A percentile compares a stretch with the other conserved stretches of the same genome.
These are phyloP conservation scores for Paedocypris sp. DNA, from an alignment of 2,113 vertebrate species.

Conservation along the genomic window DNA sequence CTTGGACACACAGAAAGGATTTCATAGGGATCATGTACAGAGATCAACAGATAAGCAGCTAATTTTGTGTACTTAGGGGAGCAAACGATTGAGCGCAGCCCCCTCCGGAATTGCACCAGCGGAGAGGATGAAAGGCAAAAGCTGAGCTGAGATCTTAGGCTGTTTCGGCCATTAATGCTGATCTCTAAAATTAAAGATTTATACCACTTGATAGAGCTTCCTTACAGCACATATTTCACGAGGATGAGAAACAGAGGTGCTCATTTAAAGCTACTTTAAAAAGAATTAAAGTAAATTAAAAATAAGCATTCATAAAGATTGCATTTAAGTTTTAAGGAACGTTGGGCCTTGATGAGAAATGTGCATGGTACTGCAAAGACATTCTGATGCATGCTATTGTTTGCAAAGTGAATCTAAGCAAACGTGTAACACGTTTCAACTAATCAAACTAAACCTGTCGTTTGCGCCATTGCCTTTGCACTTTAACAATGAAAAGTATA, in stretches of 20 bases:
- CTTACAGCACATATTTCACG: conserved; percentile 46
- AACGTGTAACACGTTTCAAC: no score
- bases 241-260: conserved; percentile 25
- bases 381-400: no score
- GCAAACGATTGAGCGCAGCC: conserved; percentile 64
- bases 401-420: no score
- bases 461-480: no score
- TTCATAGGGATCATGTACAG: conserved; percentile 89
- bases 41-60: conserved; percentile 97
- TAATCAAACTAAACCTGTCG: no score
- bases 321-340: conserved; percentile 77
- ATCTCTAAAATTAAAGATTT: conserved; percentile 87
- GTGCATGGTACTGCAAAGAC: no score
- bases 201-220: conserved; percentile 67
- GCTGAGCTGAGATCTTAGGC: conserved; percentile 66
- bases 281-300: conserved; percentile 60
- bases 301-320: conserved; percentile 70
- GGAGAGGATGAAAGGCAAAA: conserved; percentile 63
- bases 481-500: no score
- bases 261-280: conserved; percentile 59
- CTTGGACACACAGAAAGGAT: conserved; percentile 72
- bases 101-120: conserved; percentile 64
- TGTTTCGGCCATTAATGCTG: conserved; percentile 72
- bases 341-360: background rate
- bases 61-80: conserved; percentile 96